A percentile compares a stretch with the other conserved stretches of the same genome.
phyloP scores from a whole-genome alignment of 2,113 vertebrate species.

The Archilochus colubris region DNA sequence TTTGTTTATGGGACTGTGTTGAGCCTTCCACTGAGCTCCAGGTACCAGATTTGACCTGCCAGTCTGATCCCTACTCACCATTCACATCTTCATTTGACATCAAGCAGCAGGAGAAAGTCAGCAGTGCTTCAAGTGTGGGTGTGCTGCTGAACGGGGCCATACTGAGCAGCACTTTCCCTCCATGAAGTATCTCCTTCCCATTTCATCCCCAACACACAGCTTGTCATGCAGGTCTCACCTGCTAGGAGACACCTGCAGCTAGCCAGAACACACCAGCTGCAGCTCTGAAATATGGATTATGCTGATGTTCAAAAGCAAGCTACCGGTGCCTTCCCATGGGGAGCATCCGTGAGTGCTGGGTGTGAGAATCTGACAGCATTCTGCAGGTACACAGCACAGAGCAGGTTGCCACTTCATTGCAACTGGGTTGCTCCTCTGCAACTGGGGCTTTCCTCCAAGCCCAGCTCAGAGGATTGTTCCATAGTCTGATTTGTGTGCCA shows the following conservation, averaged over 20 bases:
- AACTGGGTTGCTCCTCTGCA: not conserved
- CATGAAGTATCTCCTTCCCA: rapidly evolving
- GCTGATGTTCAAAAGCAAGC: not conserved
- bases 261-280: not conserved
- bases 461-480: not conserved
- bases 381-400: not conserved
- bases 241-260: not conserved
- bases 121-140: rapidly evolving
- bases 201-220: not conserved
- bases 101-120: not conserved
- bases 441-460: not conserved
- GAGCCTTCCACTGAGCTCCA: not conserved
- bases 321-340: not conserved
- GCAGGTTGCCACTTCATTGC: rapidly evolving
- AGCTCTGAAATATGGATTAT: not conserved
- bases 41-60: not conserved
- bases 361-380: not conserved
- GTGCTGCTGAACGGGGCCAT: rapidly evolving
- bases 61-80: not conserved
- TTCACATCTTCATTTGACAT: not conserved
- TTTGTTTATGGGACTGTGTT: rapidly evolving
- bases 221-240: not conserved
- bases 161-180: not conserved
- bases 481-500: not conserved
- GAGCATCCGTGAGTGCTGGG: rapidly evolving